Evolutionary conservation across 2,888 invertebrate genomes (phyloP), one percentile per base, ranked within the genome.

Genomic region (Bruchidius siliquastri): DNA sequence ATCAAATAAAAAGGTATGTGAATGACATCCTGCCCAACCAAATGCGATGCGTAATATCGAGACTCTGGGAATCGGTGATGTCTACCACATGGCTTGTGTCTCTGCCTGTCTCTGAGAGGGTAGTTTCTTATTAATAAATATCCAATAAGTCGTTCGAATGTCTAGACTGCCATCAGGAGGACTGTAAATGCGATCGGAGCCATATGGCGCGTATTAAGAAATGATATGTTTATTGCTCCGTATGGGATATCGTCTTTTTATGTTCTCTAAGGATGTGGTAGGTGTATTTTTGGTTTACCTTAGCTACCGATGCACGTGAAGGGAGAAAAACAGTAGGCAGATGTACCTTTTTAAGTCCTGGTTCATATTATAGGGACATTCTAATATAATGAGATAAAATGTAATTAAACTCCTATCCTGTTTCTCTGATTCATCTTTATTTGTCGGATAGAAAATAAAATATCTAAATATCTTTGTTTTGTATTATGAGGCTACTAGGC

Each of bases 91-190:
- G 71, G 71, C 71, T 30, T 49, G 26, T 22, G 71, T 68, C 21
- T 68, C 21, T 68, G 21, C 1, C 21, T 68, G 22, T 68, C 22
- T 10, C 21, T 30, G 22, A 67, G 74, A 77, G 78, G 78, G 78
- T 77, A 72, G 74, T 76, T 77, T 78, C 77, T 78, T 76, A 75
- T 76, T 76, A 77, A 78, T 77, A 78, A 77, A 76, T 78, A 78
- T 75, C 78, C 78, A 77, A 78, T 78, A 78, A 74, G 76, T 76
- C 76, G 49, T 76, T 73, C 72, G 73, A 74, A 74, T 74, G 75
- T 73, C 74, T 75, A 49, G 49, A 49, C 49, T 49, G 76, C 76
- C 77, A 75, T 75, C 75, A 72, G 72, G 75, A 72, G 72, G 22
- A 68, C 21, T 71, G 74, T 71, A 70, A 67, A 74, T 74, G 77